Conservation (phyloP, 2,113 vertebrate genomes). For the Ranitomeya variabilis region DNA sequence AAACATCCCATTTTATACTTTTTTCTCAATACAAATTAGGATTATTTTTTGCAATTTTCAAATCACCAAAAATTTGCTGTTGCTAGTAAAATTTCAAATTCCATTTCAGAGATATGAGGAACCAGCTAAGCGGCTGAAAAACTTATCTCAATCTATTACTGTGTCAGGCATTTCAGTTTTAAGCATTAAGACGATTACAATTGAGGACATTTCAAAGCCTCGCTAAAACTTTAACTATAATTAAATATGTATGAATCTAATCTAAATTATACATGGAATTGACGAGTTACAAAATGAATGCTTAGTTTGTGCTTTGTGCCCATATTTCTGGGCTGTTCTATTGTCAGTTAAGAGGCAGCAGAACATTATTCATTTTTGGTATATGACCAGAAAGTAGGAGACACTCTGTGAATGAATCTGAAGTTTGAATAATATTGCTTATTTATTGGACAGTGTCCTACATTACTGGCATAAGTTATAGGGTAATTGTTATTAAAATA, state of each 20-base stretch:
- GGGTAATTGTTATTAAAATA: constrained; percentile 58
- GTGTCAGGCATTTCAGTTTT: constrained; percentile 47
- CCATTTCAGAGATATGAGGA: constrained; percentile 12
- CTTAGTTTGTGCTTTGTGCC: constrained; percentile 55
- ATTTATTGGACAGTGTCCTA: constrained; percentile 56
- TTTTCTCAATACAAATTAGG: background rate
- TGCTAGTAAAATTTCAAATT: background rate
- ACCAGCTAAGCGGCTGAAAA: background rate
- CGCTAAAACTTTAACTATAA: constrained; percentile 49
- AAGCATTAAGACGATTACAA: constrained; percentile 42
- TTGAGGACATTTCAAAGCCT: constrained; percentile 55
- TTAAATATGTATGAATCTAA: constrained; percentile 57
- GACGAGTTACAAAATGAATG: constrained; percentile 58
- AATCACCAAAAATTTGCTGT: background rate
- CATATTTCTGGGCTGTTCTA: constrained; percentile 50
- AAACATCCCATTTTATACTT: background rate
- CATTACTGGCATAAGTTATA: constrained; percentile 54
- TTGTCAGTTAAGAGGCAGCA: constrained; percentile 47
- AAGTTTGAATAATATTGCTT: constrained; percentile 55
- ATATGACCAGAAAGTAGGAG: constrained; percentile 37
- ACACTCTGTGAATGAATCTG: constrained; percentile 46
- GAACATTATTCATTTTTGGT: constrained; percentile 28
- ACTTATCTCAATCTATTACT: constrained; percentile 43
- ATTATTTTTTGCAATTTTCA: constrained; percentile 8
- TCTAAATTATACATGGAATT: constrained; percentile 58